phyloP scores from a whole-genome alignment of 2,797 vertebrate genomes.

The Sparidentex hasta region DNA sequence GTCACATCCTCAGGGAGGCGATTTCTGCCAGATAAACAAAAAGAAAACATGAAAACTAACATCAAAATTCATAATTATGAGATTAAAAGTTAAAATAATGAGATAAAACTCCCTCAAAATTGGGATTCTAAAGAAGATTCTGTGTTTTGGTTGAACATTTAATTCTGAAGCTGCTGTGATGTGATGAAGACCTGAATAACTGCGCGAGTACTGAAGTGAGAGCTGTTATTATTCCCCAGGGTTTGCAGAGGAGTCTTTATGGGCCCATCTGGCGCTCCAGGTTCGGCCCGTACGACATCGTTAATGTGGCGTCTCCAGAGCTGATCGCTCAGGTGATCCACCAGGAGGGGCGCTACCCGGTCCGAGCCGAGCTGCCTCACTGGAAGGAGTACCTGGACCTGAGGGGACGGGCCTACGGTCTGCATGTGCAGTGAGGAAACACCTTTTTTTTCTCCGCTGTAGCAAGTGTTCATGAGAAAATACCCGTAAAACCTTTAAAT shows the following conservation, averaged over 20 bases:
- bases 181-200: neutral
- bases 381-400: conserved; percentile 87
- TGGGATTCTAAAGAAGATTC: no score
- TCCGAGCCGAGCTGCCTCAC: conserved; percentile 78
- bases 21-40: no score
- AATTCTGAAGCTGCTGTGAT: neutral
- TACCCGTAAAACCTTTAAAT: neutral
- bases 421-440: conserved; percentile 83
- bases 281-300: conserved; percentile 79
- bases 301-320: conserved; percentile 84
- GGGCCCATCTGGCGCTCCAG: conserved; percentile 86
- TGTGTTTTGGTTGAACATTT: neutral
- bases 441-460: neutral
- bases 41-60: no score
- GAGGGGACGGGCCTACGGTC: conserved; percentile 84
- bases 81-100: no score
- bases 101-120: no score
- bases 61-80: no score
- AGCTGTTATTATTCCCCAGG: conserved; percentile 50
- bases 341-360: conserved; percentile 85
- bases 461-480: neutral
- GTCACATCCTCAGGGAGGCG: no score
- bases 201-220: neutral
- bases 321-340: conserved; percentile 83
- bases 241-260: conserved; percentile 76